Conservation (phyloP, 2,888 invertebrate species). For the Apantesis nais region DNA sequence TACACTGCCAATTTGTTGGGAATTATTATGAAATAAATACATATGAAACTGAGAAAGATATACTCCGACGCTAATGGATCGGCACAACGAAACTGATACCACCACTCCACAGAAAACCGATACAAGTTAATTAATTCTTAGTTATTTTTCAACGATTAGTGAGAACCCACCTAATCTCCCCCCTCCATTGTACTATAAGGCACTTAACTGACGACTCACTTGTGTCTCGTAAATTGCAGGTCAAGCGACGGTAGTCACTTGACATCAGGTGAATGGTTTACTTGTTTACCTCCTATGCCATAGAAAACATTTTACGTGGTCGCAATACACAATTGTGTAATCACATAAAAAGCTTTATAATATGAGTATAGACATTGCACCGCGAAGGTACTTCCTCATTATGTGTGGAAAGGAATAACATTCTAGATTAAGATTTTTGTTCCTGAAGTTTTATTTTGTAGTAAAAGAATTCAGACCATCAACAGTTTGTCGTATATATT, state of each 20-base stretch:
- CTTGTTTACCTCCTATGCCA: no score
- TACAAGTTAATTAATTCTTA: no score
- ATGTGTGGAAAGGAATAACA: not conserved
- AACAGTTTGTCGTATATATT: slow-evolving; percentile 15
- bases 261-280: no score
- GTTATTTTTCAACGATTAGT: no score
- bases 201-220: no score
- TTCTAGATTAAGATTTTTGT: not conserved
- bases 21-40: not conserved
- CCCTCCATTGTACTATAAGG: no score
- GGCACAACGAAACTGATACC: no score
- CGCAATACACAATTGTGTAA: not conserved
- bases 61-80: no score
- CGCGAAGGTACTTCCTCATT: not conserved
- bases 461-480: slow-evolving; percentile 31
- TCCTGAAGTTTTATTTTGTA: slow-evolving; percentile 10
- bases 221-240: no score
- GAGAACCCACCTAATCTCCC: no score
- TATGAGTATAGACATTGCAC: not conserved
- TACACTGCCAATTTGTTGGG: not conserved
- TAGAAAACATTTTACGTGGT: not conserved
- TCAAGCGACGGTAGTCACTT: no score
- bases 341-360: not conserved
- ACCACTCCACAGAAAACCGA: no score
- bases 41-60: not conserved